These are phyloP conservation scores for Theretra japonica DNA, from an alignment of 2,888 invertebrate species.

Conservation along the genomic window DNA sequence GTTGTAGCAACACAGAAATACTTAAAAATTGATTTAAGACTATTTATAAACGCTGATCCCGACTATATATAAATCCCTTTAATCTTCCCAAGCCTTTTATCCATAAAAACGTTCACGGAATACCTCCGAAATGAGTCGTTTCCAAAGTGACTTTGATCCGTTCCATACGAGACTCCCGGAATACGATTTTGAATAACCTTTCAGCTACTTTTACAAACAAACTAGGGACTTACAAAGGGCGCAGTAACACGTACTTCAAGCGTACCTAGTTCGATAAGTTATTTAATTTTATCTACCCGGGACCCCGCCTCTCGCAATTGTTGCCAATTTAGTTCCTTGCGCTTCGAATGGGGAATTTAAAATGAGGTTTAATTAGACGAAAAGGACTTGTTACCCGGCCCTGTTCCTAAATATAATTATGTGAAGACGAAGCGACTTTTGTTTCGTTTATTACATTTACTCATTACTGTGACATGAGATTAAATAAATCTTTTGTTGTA, in stretches of 20 bases:
- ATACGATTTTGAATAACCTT: background rate
- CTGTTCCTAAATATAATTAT: slow-evolving; percentile 40
- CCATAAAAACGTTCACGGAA: background rate
- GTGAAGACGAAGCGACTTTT: slow-evolving; percentile 23
- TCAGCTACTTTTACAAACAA: background rate
- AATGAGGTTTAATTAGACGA: slow-evolving; percentile 32
- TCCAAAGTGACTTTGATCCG: background rate
- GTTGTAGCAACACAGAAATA: too few relatives aligned
- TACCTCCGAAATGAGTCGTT: background rate
- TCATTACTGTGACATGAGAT: slow-evolving; percentile 50
- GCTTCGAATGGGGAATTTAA: slow-evolving; percentile 20
- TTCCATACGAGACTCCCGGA: background rate
- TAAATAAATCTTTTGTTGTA: slow-evolving; percentile 33
- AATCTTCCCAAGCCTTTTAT: background rate
- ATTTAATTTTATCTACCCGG: slow-evolving; percentile 6
- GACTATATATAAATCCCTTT: background rate
- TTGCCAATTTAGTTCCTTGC: background rate
- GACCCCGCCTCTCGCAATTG: background rate
- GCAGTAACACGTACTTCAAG: background rate
- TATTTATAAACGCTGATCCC: background rate
- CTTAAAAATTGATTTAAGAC: too few relatives aligned
- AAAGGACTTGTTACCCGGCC: slow-evolving; percentile 29
- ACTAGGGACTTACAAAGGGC: background rate
- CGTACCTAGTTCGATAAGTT: slow-evolving; percentile 9
- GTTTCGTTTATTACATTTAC: slow-evolving; percentile 48